Percentiles rank a stretch among this genome's conserved stretches.
Conservation (phyloP, 1,140 invertebrate species). For the Sesamia nonagrioides region DNA sequence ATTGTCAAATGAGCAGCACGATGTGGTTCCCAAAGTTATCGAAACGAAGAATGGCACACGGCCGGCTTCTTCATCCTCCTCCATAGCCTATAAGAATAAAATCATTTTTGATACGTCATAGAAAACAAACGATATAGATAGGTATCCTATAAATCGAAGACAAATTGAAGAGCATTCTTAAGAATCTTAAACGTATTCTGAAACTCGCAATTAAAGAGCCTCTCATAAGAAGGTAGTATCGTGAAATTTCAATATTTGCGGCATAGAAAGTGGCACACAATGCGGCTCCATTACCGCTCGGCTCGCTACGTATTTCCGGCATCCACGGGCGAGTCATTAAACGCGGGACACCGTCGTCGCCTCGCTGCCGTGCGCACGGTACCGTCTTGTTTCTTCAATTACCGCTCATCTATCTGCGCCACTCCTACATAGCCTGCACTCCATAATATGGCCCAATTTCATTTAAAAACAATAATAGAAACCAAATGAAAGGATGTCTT, state of each 20-base stretch:
- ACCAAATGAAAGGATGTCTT: slow-evolving; percentile 3
- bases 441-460: slow-evolving; percentile 44
- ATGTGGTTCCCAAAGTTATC: slow-evolving; percentile 97
- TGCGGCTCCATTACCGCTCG: slow-evolving; percentile 75
- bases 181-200: slow-evolving; percentile 37
- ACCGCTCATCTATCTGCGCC: slow-evolving; percentile 71
- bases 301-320: slow-evolving; percentile 83
- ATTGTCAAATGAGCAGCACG: slow-evolving; percentile 97
- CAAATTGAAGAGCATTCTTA: slow-evolving; percentile 23
- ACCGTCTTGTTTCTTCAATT: slow-evolving; percentile 70
- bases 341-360: slow-evolving; percentile 59
- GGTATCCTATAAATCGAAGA: slow-evolving; percentile 9
- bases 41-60: slow-evolving; percentile 99
- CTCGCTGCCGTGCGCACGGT: slow-evolving; percentile 49
- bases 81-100: slow-evolving; percentile 91
- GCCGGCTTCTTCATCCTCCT: slow-evolving; percentile 96
- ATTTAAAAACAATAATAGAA: slow-evolving; percentile 40
- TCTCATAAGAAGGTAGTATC: slow-evolving; percentile 73
- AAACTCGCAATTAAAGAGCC: slow-evolving; percentile 66
- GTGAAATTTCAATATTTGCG: slow-evolving; percentile 80
- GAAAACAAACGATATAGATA: background rate
- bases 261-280: slow-evolving; percentile 80
- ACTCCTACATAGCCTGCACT: slow-evolving; percentile 44
- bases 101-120: background rate
- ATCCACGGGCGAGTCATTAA: slow-evolving; percentile 81